Percentiles rank a stretch among this genome's conserved stretches.
phyloP scores from a whole-genome alignment of 2,888 invertebrate species.

The Platycnemis pennipes region DNA sequence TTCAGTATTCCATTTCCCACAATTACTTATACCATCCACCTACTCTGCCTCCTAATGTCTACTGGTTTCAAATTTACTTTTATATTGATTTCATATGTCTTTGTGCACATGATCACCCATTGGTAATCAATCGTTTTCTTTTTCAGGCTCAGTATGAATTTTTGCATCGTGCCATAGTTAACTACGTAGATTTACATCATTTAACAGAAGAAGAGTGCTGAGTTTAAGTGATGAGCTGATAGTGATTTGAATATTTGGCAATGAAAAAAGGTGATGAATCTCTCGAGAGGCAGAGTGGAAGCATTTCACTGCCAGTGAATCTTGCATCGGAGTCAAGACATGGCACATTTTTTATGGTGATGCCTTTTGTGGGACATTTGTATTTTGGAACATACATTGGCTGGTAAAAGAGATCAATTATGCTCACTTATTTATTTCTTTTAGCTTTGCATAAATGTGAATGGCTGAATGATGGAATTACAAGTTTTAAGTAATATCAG shows the following conservation, averaged over 20 bases:
- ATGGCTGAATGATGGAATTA: slow-evolving; percentile 40
- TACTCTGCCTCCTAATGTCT: too few species aligned
- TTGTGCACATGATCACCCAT: not conserved
- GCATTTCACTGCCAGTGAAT: slow-evolving; percentile 56
- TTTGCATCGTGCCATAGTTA: slow-evolving; percentile 93
- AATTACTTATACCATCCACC: too few species aligned
- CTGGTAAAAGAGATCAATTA: slow-evolving; percentile 26
- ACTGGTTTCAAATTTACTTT: not conserved
- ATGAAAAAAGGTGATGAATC: not conserved
- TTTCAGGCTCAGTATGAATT: slow-evolving; percentile 95
- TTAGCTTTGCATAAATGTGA: slow-evolving; percentile 56
- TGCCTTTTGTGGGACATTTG: slow-evolving; percentile 6
- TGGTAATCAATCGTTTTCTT: slow-evolving; percentile 68
- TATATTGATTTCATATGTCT: not conserved
- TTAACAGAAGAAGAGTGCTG: slow-evolving; percentile 81
- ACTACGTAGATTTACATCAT: slow-evolving; percentile 93
- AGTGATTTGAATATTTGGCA: not conserved
- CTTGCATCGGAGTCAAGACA: slow-evolving; percentile 17
- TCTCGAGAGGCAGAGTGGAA: not conserved
- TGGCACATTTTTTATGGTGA: not conserved
- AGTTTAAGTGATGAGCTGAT: slow-evolving; percentile 49
- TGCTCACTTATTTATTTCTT: slow-evolving; percentile 63
- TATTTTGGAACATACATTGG: slow-evolving; percentile 9
- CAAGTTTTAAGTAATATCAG: slow-evolving; percentile 30
- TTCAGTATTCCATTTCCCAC: too few species aligned